Percentiles rank a stretch among this genome's conserved stretches.
phyloP scores from a whole-genome alignment of 2,888 invertebrate species.

The Trachelus stipa region DNA sequence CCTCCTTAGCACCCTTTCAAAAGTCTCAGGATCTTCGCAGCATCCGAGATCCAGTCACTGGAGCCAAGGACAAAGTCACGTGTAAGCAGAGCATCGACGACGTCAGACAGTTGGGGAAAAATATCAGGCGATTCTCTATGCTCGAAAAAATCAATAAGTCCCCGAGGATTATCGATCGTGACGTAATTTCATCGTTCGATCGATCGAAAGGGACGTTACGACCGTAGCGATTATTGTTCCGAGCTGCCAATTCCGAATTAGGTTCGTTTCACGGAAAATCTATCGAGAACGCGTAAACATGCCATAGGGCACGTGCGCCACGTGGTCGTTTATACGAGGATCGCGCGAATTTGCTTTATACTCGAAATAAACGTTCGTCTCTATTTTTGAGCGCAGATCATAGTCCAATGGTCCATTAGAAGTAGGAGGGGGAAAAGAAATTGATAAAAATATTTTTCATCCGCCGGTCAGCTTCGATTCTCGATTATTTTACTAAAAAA shows the following conservation, averaged over 20 bases:
- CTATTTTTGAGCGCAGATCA: background rate
- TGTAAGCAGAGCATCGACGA: background rate
- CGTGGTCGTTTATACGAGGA: background rate
- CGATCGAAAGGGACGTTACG: background rate
- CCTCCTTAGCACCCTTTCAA: background rate
- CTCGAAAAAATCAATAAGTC: background rate
- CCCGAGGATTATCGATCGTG: background rate
- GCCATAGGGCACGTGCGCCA: background rate
- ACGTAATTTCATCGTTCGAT: background rate
- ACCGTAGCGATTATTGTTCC: background rate
- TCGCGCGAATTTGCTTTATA: background rate
- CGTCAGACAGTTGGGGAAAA: background rate
- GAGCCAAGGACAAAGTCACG: background rate
- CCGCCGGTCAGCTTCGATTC: background rate
- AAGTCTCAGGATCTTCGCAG: background rate
- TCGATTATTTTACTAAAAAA: too few species aligned
- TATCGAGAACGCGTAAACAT: background rate
- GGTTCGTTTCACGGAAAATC: background rate
- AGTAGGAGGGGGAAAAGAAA: rapidly evolving
- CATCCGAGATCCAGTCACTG: background rate
- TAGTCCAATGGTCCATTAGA: background rate
- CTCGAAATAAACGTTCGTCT: background rate
- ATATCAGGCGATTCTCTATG: background rate
- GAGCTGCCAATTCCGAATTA: background rate
- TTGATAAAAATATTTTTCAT: background rate